Evolutionary conservation across 2,113 vertebrate species (phyloP).

Genomic region (Hirundichthys speculiger): DNA sequence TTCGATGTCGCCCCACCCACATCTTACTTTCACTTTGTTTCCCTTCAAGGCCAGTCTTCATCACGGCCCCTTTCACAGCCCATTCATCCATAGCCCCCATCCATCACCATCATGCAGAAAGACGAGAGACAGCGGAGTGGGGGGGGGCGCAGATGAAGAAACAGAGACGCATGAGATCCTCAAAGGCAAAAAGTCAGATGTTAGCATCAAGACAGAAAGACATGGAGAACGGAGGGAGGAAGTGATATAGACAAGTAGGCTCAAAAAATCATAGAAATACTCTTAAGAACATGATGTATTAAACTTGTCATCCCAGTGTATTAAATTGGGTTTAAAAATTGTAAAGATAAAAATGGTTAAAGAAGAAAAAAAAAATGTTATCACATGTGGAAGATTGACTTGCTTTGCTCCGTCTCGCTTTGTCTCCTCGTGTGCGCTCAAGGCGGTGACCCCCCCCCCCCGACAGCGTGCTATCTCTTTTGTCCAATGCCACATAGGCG

Average conservation of each 20-base stretch:
- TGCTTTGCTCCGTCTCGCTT: conserved; percentile 30
- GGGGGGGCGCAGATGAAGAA: conserved; percentile 18
- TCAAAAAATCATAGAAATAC: conserved; percentile 16
- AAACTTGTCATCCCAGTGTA: not conserved
- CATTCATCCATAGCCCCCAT: conserved; percentile 75
- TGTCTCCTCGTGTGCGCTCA: conserved; percentile 52
- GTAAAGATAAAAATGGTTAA: conserved; percentile 10
- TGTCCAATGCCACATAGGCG: conserved; percentile 43
- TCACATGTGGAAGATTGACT: conserved; percentile 10
- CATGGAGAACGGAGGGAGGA: conserved; percentile 1
- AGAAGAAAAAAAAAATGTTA: not conserved
- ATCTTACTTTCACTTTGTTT: conserved; percentile 50
- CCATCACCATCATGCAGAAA: conserved; percentile 75
- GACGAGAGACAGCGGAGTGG: conserved; percentile 18
- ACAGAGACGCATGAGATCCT: conserved; percentile 37
- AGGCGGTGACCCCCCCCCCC: conserved; percentile 57
- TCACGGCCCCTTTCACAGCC: conserved; percentile 62
- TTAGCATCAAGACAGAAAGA: conserved; percentile 28
- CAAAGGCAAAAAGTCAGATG: conserved; percentile 50
- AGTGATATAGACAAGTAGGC: not conserved
- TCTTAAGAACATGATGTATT: conserved; percentile 8
- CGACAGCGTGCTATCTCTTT: conserved; percentile 62
- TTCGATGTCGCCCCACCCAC: conserved; percentile 22
- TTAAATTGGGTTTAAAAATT: conserved; percentile 9
- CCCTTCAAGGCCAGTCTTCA: conserved; percentile 74